Evolutionary conservation across 1,140 invertebrate species (phyloP).

Genomic region (Diploscapter pachys): DNA sequence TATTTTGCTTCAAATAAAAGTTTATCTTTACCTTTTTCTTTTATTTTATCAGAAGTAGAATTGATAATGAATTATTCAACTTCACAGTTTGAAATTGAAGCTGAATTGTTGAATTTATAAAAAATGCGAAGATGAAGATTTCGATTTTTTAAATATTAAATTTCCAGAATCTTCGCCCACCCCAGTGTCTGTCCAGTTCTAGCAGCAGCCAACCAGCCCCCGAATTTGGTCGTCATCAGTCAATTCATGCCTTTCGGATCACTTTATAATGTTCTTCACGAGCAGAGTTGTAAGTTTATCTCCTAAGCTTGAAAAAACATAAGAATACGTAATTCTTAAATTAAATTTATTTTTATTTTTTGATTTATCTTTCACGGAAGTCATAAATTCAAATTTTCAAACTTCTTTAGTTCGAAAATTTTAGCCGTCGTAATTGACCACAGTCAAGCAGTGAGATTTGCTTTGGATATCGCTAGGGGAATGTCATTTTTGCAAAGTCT

Average conservation of each 20-base stretch:
- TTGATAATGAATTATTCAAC: no score
- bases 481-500: slow-evolving; percentile 94
- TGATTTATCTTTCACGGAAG: no score
- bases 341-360: no score
- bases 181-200: slow-evolving; percentile 95
- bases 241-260: slow-evolving; percentile 95
- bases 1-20: no score
- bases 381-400: no score
- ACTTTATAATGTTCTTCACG: slow-evolving; percentile 85
- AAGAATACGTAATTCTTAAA: no score
- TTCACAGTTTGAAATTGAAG: no score
- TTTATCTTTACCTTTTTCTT: no score
- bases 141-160: slow-evolving; percentile 9
- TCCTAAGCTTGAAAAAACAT: no score
- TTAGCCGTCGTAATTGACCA: slow-evolving; percentile 85
- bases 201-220: slow-evolving; percentile 87
- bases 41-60: no score
- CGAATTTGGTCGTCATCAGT: slow-evolving; percentile 84
- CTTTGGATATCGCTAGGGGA: slow-evolving; percentile 85
- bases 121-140: no score
- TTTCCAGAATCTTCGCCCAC: slow-evolving; percentile 88
- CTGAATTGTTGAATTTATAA: background rate
- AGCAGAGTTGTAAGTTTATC: slow-evolving; percentile 68
- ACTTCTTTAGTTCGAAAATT: background rate
- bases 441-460: slow-evolving; percentile 74